A percentile compares a stretch with the other conserved stretches of the same genome.
Evolutionary conservation across 2,888 invertebrate species (phyloP).

Genomic region (Syrista parreyssii): DNA sequence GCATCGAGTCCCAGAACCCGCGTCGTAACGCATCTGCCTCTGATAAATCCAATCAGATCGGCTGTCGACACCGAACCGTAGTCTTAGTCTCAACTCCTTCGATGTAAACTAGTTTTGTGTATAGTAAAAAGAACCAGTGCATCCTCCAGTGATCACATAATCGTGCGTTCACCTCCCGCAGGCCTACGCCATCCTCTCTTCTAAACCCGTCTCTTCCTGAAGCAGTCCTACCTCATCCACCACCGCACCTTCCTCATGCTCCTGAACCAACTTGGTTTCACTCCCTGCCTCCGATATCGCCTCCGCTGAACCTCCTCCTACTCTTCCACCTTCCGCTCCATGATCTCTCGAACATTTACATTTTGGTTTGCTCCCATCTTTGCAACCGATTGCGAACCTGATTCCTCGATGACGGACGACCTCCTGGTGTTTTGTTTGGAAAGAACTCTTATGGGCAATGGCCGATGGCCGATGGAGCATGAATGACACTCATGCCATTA

Average conservation of each 20-base stretch:
- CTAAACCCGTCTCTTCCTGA: slow-evolving; percentile 26
- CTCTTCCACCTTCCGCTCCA: slow-evolving; percentile 10
- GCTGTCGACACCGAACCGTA: slow-evolving; percentile 42
- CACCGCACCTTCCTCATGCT: slow-evolving; percentile 18
- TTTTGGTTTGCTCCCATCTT: slow-evolving; percentile 20
- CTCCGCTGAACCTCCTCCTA: background rate
- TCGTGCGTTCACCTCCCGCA: slow-evolving; percentile 58
- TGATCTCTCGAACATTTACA: slow-evolving; percentile 9
- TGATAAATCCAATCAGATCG: slow-evolving; percentile 55
- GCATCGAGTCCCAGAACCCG: slow-evolving; percentile 3
- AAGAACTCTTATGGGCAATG: no score
- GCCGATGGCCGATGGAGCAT: no score
- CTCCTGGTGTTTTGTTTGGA: no score
- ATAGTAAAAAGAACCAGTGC: slow-evolving; percentile 42
- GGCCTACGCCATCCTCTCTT: slow-evolving; percentile 38
- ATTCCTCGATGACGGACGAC: no score
- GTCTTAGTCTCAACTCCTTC: slow-evolving; percentile 35
- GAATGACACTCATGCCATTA: no score
- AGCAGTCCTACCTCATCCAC: slow-evolving; percentile 29
- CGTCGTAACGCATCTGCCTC: slow-evolving; percentile 40
- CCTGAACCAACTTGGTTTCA: background rate
- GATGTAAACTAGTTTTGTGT: slow-evolving; percentile 57
- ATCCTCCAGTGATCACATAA: slow-evolving; percentile 62
- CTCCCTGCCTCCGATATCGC: no score
- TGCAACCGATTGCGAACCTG: slow-evolving; percentile 8